phyloP scores from a whole-genome alignment of 2,888 invertebrate species.

The Fabriciana adippe region DNA sequence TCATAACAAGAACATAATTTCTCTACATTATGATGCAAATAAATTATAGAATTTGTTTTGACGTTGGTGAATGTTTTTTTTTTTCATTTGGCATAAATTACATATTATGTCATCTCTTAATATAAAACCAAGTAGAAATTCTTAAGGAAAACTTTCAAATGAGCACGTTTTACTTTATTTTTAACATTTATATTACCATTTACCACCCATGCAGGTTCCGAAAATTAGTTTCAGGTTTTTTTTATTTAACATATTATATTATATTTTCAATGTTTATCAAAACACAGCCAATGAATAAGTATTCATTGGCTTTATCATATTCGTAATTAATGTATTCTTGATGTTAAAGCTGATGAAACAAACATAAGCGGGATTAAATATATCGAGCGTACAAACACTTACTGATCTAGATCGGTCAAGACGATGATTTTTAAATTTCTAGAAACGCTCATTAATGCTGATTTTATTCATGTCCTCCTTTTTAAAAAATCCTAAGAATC shows the following conservation, averaged over 20 bases:
- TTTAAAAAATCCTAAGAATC: background rate
- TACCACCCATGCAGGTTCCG: conserved; percentile 43
- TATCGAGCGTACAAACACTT: conserved; percentile 9
- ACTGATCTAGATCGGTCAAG: conserved; percentile 16
- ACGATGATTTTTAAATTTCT: conserved; percentile 1
- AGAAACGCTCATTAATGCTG: conserved; percentile 4
- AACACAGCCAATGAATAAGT: conserved; percentile 54
- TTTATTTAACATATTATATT: conserved; percentile 17
- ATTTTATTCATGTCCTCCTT: background rate
- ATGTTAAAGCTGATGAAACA: conserved; percentile 40
- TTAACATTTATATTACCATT: conserved; percentile 1
- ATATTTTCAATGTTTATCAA: conserved; percentile 37
- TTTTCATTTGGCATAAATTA: too few relatives aligned
- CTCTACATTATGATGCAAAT: too few relatives aligned
- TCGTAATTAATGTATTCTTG: conserved; percentile 45
- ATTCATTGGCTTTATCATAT: conserved; percentile 50
- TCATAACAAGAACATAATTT: too few relatives aligned
- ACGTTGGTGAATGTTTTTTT: too few relatives aligned
- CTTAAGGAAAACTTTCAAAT: too few relatives aligned
- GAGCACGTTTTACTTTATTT: too few relatives aligned
- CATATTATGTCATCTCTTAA: too few relatives aligned
- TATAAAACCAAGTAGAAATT: too few relatives aligned
- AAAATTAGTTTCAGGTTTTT: background rate
- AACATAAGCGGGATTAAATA: conserved; percentile 28
- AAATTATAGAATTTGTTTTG: too few relatives aligned